Evolutionary conservation across 2,888 invertebrate species (phyloP), one percentile per base, ranked within the genome.

Genomic region (Molanna angustata): DNA sequence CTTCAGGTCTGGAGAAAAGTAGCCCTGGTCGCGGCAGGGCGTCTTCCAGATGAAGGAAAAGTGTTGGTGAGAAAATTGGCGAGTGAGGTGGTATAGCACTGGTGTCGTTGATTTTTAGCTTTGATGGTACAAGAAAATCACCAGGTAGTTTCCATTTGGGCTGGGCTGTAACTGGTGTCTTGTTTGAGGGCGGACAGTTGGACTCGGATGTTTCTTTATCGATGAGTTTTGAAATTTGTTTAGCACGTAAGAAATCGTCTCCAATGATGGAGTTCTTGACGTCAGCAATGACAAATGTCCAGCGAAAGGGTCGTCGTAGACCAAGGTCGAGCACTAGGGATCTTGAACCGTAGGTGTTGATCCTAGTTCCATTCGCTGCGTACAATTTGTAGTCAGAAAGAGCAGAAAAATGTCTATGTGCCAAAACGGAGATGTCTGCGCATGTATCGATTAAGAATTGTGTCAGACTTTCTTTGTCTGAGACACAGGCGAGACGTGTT

Each of bases 241-340:
- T n/a, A n/a, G n/a, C n/a, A 2, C n/a, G 39, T 40, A 52, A 4
- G 33, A 50, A 50, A 27, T 50, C 50, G 1, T 43, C 50, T 6
- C 50, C 50, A 2, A 50, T 18, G 4, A 50, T 50, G 3, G 50
- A 27, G 16, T 19, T 16, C 11, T 20, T 43, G 14, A 50, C 44
- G 16, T 43, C 50, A 1, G 43, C 33, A 1, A 27, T 41, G n/a
- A 49, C 20, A 41, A 49, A 49, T n/a, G 40, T 49, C 49, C 49
- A 49, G 6, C 18, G 11, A 32, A 14, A 49, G 3, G 27, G 11
- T 21, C 43, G n/a, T 13, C 50, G 33, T 4, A 50, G 43, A 4
- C 16, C 21, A 3, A 50, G 43, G 35, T 50, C 20, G 4, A 49
- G 19, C 21, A 2, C 13, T 3, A 48, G 19, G 2, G 48, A 18